Evolutionary conservation across 2,113 vertebrate species (phyloP).

Genomic region (Pelobates fuscus): DNA sequence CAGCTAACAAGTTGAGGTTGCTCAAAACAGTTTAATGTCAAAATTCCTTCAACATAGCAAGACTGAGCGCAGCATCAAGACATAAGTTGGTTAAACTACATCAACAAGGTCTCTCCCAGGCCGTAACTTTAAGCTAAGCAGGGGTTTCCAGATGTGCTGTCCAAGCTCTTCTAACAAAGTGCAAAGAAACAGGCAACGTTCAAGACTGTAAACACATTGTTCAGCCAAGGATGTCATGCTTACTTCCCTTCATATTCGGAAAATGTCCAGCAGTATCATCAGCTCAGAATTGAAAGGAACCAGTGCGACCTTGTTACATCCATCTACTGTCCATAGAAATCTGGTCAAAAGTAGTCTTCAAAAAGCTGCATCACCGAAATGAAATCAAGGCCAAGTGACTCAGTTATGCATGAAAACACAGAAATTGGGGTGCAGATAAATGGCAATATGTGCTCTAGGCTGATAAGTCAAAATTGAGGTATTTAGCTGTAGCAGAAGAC

Average conservation of each 20-base stretch:
- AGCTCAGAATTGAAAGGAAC: no score
- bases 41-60: neutral
- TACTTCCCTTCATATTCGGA: neutral
- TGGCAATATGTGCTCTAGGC: neutral
- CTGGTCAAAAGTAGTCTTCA: constrained; percentile 3
- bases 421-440: neutral
- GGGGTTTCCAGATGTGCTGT: constrained; percentile 6
- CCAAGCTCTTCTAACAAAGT: neutral
- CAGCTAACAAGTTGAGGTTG: neutral
- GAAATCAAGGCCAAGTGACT: neutral
- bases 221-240: neutral
- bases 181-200: neutral
- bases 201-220: neutral
- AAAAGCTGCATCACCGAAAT: neutral
- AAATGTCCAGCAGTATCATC: no score
- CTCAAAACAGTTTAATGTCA: no score
- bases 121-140: neutral
- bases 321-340: neutral
- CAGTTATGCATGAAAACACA: neutral
- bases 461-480: neutral
- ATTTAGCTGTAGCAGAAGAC: neutral
- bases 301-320: neutral
- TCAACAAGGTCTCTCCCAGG: neutral
- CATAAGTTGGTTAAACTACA: constrained; percentile 7
- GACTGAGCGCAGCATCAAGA: neutral